A percentile compares a stretch with the other conserved stretches of the same genome.
phyloP scores from a whole-genome alignment of 1,140 invertebrate species.

The Prorops nasuta region DNA sequence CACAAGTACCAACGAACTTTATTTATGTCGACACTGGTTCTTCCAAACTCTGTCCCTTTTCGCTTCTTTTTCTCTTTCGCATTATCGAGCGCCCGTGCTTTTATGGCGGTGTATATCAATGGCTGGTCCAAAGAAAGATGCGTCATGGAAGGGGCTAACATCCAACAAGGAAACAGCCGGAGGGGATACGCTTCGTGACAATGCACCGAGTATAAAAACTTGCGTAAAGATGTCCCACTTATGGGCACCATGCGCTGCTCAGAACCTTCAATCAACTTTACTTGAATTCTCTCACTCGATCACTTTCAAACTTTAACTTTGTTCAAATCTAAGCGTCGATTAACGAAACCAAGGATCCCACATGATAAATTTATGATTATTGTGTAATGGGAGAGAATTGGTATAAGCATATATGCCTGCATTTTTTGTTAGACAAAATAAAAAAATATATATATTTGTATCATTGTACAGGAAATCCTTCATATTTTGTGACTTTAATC shows the following conservation, averaged over 20 bases:
- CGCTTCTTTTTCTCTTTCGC: slow-evolving; percentile 22
- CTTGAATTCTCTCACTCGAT: no score
- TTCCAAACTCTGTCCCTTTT: slow-evolving; percentile 24
- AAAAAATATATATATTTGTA: no score
- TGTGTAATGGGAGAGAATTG: no score
- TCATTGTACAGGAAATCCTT: no score
- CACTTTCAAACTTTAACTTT: no score
- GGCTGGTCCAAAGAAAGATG: slow-evolving; percentile 24
- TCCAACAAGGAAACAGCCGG: slow-evolving; percentile 1
- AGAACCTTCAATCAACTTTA: no score
- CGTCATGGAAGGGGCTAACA: slow-evolving; percentile 3
- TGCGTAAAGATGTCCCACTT: slow-evolving; percentile 46
- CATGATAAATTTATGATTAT: no score
- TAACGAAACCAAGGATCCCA: no score
- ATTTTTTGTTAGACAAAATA: no score
- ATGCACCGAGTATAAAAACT: slow-evolving; percentile 43
- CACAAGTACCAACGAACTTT: slow-evolving; percentile 28
- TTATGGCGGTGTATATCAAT: slow-evolving; percentile 49
- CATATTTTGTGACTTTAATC: no score
- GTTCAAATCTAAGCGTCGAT: no score
- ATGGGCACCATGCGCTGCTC: slow-evolving; percentile 14
- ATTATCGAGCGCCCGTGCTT: slow-evolving; percentile 37
- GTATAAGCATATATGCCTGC: no score
- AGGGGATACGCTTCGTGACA: slow-evolving; percentile 28
- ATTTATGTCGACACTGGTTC: slow-evolving; percentile 35